Percentiles rank a stretch among this genome's conserved stretches.
phyloP scores from a whole-genome alignment of 2,113 vertebrate species.

The Paralichthys olivaceus region DNA sequence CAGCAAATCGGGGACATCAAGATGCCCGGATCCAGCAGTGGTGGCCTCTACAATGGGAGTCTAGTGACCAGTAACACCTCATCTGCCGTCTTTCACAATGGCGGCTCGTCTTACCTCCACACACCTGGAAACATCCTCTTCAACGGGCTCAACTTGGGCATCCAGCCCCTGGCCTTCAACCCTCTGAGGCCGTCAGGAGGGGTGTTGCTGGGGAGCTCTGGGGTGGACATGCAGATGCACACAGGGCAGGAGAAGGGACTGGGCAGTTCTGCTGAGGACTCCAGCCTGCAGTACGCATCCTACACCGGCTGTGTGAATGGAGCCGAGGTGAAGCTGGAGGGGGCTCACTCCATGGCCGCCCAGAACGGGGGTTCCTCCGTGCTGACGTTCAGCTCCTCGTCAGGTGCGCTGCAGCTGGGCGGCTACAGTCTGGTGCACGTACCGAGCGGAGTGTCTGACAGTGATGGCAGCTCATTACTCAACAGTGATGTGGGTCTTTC shows the following conservation, averaged over 20 bases:
- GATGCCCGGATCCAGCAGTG: slow-evolving; percentile 87
- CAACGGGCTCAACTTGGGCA: slow-evolving; percentile 93
- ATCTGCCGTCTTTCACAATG: slow-evolving; percentile 92
- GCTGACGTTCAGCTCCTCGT: slow-evolving; percentile 89
- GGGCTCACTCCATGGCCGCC: slow-evolving; percentile 85
- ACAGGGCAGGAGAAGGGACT: slow-evolving; percentile 88
- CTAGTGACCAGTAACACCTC: slow-evolving; percentile 89
- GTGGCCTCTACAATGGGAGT: slow-evolving; percentile 91
- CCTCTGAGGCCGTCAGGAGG: slow-evolving; percentile 86
- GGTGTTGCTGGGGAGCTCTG: slow-evolving; percentile 86
- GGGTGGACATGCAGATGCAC: slow-evolving; percentile 87
- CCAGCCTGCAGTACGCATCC: slow-evolving; percentile 84
- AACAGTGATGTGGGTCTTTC: slow-evolving; percentile 91
- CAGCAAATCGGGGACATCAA: slow-evolving; percentile 97
- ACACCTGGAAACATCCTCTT: slow-evolving; percentile 93
- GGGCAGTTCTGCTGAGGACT: slow-evolving; percentile 82
- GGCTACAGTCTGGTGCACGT: slow-evolving; percentile 96
- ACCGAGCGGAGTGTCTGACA: slow-evolving; percentile 85
- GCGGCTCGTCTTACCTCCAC: slow-evolving; percentile 93
- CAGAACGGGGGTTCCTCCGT: slow-evolving; percentile 91
- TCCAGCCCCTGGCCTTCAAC: slow-evolving; percentile 90
- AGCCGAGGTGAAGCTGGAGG: slow-evolving; percentile 91
- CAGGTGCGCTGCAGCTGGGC: slow-evolving; percentile 90
- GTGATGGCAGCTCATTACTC: slow-evolving; percentile 86
- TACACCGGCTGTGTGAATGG: slow-evolving; percentile 88